Conservation (phyloP, 2,888 invertebrate genomes). For the Corythucha ciliata region DNA sequence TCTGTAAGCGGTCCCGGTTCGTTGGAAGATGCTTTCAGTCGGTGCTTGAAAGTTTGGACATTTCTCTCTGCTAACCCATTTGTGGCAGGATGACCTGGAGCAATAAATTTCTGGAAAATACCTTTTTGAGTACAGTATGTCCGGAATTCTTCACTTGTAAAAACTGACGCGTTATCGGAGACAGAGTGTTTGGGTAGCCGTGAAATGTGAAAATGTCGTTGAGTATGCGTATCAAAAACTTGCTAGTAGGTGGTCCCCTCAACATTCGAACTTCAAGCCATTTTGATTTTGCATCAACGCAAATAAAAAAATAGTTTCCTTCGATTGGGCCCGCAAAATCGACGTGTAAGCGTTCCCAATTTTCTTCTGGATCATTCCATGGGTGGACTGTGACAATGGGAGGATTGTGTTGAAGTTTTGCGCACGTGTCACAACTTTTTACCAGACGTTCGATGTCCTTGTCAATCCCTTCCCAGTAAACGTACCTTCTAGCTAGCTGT, state of each 20-base stretch:
- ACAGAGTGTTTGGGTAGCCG: conserved; percentile 8
- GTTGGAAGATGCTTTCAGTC: neutral
- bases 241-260: conserved; percentile 3
- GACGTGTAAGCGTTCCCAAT: conserved; percentile 32
- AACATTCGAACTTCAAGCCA: conserved; percentile 13
- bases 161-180: conserved; percentile 6
- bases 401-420: conserved; percentile 3
- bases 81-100: conserved; percentile 7
- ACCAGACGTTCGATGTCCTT: conserved; percentile 31
- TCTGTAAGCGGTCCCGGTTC: neutral
- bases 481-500: conserved; percentile 30
- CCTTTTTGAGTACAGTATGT: neutral
- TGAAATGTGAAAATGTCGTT: conserved; percentile 13
- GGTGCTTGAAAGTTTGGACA: conserved; percentile 5
- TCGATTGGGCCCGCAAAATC: conserved; percentile 34
- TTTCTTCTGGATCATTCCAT: conserved; percentile 32
- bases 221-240: neutral
- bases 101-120: conserved; percentile 8
- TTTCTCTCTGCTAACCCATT: too few species aligned
- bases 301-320: conserved; percentile 9
- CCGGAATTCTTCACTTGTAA: neutral
- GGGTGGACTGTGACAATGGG: conserved; percentile 24
- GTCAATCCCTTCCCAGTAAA: conserved; percentile 26
- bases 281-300: conserved; percentile 23
- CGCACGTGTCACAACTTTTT: conserved; percentile 31